phyloP scores from a whole-genome alignment of 2,888 invertebrate species.

The Oasisia sp. region DNA sequence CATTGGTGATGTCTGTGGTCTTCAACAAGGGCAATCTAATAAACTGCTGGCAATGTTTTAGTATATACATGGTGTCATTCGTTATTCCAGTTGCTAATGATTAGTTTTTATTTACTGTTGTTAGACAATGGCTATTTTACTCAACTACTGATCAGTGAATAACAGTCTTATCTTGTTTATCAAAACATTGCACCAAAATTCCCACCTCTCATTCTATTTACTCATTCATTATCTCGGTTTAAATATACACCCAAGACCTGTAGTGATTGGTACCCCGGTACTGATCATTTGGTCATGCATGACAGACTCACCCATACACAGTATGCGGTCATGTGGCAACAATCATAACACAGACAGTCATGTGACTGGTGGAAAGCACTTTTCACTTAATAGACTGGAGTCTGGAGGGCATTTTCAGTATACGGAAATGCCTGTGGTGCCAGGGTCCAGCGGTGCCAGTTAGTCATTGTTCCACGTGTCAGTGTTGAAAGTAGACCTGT shows the following conservation, averaged over 20 bases:
- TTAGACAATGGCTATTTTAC: not conserved
- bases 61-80: no score
- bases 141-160: not conserved
- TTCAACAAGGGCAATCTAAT: no score
- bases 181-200: not conserved
- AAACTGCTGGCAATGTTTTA: no score
- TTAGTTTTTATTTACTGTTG: no score
- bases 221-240: not conserved
- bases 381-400: not conserved
- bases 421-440: not conserved
- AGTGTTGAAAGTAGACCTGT: no score
- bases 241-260: no score
- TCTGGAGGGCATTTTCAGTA: not conserved
- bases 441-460: not conserved
- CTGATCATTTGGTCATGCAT: not conserved
- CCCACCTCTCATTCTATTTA: not conserved
- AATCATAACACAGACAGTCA: slow-evolving; percentile 1
- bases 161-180: not conserved
- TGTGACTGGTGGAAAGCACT: not conserved
- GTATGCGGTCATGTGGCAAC: not conserved
- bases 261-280: not conserved
- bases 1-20: no score
- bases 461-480: not conserved
- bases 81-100: no score
- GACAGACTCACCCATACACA: not conserved